Evolutionary conservation across 1,140 invertebrate genomes (phyloP).

Genomic region (Elymnias hypermnestra): DNA sequence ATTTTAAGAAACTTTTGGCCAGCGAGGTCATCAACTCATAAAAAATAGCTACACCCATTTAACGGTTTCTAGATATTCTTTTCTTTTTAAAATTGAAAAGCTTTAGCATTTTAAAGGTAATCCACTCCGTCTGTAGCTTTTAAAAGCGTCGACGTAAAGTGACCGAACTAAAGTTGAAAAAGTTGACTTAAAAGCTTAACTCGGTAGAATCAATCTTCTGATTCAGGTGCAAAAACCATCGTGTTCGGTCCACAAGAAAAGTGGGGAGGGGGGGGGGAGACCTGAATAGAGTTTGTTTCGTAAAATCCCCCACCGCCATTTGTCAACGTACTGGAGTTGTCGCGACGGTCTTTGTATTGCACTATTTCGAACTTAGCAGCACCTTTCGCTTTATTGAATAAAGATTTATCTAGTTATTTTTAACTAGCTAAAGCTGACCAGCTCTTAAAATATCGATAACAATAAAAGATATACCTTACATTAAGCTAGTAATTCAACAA

Average conservation of each 20-base stretch:
- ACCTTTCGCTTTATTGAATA: slow-evolving; percentile 6
- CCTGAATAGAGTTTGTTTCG: slow-evolving; percentile 10
- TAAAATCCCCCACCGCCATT: slow-evolving; percentile 9
- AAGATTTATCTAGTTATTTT: too few species aligned
- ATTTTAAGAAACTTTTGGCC: too few species aligned
- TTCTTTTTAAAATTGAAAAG: too few species aligned
- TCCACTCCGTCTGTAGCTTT: too few species aligned
- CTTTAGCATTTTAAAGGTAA: too few species aligned
- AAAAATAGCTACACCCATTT: too few species aligned
- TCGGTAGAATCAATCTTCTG: slow-evolving; percentile 18
- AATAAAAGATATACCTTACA: too few species aligned
- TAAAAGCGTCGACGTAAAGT: slow-evolving; percentile 15
- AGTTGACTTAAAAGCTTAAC: slow-evolving; percentile 22
- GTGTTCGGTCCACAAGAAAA: slow-evolving; percentile 16
- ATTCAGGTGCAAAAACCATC: slow-evolving; percentile 13
- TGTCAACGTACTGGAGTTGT: slow-evolving; percentile 10
- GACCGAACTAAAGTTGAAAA: slow-evolving; percentile 20
- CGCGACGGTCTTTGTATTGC: slow-evolving; percentile 11
- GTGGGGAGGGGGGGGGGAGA: slow-evolving; percentile 1
- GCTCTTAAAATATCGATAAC: too few species aligned
- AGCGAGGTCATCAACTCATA: too few species aligned
- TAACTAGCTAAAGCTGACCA: too few species aligned
- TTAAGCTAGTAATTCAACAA: too few species aligned
- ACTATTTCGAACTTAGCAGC: slow-evolving; percentile 7
- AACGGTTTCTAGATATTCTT: too few species aligned